Evolutionary conservation across 2,797 vertebrate genomes (phyloP), one percentile per base, ranked within the genome.

Genomic region (Hippoglossus hippoglossus): DNA sequence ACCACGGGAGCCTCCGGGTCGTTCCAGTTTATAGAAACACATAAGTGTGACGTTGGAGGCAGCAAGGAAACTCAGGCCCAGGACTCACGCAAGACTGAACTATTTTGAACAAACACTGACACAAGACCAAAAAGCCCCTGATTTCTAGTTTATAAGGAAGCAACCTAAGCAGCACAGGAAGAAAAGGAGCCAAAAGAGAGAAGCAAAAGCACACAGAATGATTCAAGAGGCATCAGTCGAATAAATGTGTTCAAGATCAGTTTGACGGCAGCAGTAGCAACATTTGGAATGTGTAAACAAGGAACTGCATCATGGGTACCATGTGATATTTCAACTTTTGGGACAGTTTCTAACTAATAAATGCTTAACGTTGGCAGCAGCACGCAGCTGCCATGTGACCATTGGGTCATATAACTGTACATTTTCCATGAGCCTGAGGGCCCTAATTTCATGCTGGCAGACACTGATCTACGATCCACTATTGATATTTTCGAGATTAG

Each of bases 21-120:
- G 39, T 85, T 87, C 86, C 83, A 82, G 73, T 89, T 81, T 90
- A 82, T 51, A 52, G 89, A 70, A 92, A 91, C 77, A 83, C 67
- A 73, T 55, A 26, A 67, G 60, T 61, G 65, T 87, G 80, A 89
- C 71, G 70, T 75, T 69, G 71, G 61, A 75, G 63, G 63, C 31
- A 21, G 63, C 64, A 7, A 69, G 75, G 61, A 73, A 85, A 72
- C 73, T 57, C 34, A 26, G 46, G 39, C 44, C 47, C 24, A 1
- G 55, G 50, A 67, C 69, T 80, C 84, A 86, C 53, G 80, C 83
- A 86, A 87, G 59, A 85, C 31, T 5, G 74, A 83, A 71, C 72
- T 75, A 73, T 86, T 85, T 70, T 77, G 36, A 76, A 75, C 82
- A 60, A 79, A 77, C 56, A 79, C 57, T 90, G 85, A 89, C 88